Conservation (phyloP, 2,888 invertebrate genomes). For the Caenorhabditis sinica region DNA sequence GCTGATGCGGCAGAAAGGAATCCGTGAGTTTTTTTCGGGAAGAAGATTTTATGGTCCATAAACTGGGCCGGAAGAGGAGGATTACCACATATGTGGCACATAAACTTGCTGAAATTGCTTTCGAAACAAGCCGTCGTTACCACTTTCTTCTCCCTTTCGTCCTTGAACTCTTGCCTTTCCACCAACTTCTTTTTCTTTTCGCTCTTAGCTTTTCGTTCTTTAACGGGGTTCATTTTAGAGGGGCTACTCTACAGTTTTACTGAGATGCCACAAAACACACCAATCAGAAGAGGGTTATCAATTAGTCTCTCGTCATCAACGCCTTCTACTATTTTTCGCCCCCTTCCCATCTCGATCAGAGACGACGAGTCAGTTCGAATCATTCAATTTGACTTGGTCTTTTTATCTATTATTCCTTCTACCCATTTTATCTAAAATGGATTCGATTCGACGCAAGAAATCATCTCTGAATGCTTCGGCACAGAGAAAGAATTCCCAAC, state of each 20-base stretch:
- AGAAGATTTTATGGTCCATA: conserved; percentile 34
- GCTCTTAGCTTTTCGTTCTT: conserved; percentile 24
- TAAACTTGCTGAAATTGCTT: conserved; percentile 53
- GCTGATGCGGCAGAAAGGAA: conserved; percentile 83
- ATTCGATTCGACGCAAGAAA: conserved; percentile 41
- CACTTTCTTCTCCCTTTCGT: conserved; percentile 10
- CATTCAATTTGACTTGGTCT: conserved; percentile 41
- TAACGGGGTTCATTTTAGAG: not conserved
- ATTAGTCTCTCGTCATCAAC: conserved; percentile 33
- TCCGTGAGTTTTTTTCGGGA: conserved; percentile 81
- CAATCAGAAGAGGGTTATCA: conserved; percentile 40
- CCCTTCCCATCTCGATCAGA: conserved; percentile 14
- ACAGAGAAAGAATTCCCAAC: conserved; percentile 30
- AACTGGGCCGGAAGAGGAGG: conserved; percentile 38
- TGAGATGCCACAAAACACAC: conserved; percentile 40
- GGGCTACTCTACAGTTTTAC: conserved; percentile 4
- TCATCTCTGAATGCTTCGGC: conserved; percentile 10
- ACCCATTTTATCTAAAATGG: conserved; percentile 35
- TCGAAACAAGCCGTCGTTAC: conserved; percentile 27
- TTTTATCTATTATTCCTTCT: conserved; percentile 29
- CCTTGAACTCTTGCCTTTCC: conserved; percentile 42
- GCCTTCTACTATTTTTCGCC: conserved; percentile 24
- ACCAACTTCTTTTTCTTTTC: not conserved
- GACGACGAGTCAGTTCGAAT: conserved; percentile 52
- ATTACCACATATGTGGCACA: conserved; percentile 32